These are phyloP conservation scores for Macrostomum cliftonense DNA, from an alignment of 2,888 invertebrate genomes.

Conservation along the genomic window DNA sequence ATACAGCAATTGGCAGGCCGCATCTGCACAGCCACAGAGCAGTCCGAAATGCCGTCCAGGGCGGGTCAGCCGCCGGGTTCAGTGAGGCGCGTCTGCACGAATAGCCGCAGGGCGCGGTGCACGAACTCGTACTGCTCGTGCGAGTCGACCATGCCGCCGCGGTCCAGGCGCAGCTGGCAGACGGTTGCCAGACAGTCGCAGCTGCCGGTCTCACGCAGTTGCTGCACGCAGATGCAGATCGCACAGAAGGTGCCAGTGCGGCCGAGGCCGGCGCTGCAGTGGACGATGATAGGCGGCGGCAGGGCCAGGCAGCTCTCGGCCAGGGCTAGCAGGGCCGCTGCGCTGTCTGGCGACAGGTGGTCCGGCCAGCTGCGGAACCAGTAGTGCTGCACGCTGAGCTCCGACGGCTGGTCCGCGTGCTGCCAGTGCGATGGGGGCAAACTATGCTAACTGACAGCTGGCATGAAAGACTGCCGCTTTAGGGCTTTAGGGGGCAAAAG, in stretches of 20 bases:
- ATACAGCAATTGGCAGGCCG: too few species aligned
- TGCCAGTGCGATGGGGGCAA: too few species aligned
- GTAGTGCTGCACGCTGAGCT: conserved; percentile 50
- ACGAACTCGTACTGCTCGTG: conserved; percentile 83
- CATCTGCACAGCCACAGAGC: too few species aligned
- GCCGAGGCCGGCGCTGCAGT: conserved; percentile 65
- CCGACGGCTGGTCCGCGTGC: not conserved
- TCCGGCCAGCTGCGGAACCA: conserved; percentile 91
- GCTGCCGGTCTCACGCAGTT: conserved; percentile 60
- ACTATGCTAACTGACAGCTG: too few species aligned
- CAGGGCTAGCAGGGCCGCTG: conserved; percentile 49
- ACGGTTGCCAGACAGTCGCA: conserved; percentile 73
- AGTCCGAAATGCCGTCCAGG: too few species aligned
- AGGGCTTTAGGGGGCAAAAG: too few species aligned
- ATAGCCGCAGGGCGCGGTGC: conserved; percentile 52
- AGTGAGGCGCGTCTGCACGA: too few species aligned
- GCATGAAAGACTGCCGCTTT: too few species aligned
- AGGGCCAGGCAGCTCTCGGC: conserved; percentile 51
- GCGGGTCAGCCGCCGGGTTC: too few species aligned
- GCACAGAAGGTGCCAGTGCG: conserved; percentile 77
- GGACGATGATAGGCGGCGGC: conserved; percentile 25
- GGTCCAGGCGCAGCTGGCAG: conserved; percentile 64
- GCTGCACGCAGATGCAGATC: conserved; percentile 65
- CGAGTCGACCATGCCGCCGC: conserved; percentile 86
- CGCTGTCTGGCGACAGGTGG: conserved; percentile 62